Percentiles rank a stretch among this genome's conserved stretches.
These are phyloP conservation scores for Neoarius graeffei DNA, from an alignment of 2,113 vertebrate species.

Conservation along the genomic window DNA sequence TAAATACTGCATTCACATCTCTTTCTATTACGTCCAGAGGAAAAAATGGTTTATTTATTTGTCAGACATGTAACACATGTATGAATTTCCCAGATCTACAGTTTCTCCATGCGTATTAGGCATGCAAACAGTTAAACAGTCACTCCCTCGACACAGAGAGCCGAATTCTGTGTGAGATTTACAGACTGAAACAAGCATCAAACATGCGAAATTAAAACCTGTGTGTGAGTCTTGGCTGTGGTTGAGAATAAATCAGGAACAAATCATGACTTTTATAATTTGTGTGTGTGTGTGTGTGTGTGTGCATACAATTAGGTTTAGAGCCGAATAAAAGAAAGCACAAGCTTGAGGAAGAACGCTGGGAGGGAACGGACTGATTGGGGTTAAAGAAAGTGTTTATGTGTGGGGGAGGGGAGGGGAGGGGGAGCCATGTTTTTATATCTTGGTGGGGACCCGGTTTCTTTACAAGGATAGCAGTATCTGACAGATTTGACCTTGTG, in stretches of 20 bases:
- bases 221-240: constrained; percentile 17
- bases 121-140: constrained; percentile 40
- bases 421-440: neutral
- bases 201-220: constrained; percentile 10
- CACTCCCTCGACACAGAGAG: constrained; percentile 20
- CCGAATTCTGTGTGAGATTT: constrained; percentile 39
- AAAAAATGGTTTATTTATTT: neutral
- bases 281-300: constrained; percentile 21
- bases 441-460: neutral
- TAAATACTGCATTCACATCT: neutral
- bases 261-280: constrained; percentile 17
- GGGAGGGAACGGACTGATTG: constrained; percentile 17
- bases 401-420: neutral
- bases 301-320: constrained; percentile 24
- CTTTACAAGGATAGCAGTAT: neutral
- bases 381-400: neutral
- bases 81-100: constrained; percentile 22
- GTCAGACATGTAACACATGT: neutral
- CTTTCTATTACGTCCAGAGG: neutral
- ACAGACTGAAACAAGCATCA: constrained; percentile 24
- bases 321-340: constrained; percentile 44
- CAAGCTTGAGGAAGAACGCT: constrained; percentile 3
- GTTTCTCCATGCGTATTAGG: constrained; percentile 34
- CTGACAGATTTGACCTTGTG: neutral
- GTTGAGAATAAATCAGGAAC: constrained; percentile 16